Evolutionary conservation across 2,888 invertebrate genomes (phyloP), one percentile per base, ranked within the genome.

Genomic region (Philhelius pedissequus): DNA sequence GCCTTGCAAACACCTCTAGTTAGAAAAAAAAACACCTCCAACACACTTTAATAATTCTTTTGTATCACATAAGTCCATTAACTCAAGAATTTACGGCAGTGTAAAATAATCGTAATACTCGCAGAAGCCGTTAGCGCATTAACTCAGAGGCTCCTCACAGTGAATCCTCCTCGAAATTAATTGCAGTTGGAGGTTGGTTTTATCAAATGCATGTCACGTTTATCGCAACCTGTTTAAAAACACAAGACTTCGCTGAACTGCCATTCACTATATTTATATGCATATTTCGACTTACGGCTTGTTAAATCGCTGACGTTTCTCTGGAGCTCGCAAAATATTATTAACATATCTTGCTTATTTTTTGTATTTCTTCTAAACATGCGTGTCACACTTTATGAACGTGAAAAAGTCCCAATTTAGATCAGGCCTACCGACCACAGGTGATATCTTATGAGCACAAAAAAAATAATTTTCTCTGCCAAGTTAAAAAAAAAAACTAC

Each of bases 301-400:
- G 1, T 7, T n/a, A 3, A 7, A 45, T 45, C 0, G 11, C 1
- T 45, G 45, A 2, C 45, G 6, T 20, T 13, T 13, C 13, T 13
- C 3, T 1, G 6, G 2, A 48, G 22, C 7, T 48, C 5, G 5
- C 5, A 52, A 54, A 54, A 30, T 4, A 1, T 48, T 7, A 25
- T 7, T 13, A 22, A 22, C 48, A 48, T 25, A 25, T 48, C 22
- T 20, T 22, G 22, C 9, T 22, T 48, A 6, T n/a, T 7, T 52
- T 27, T 27, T 9, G 4, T 18, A 15, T 30, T 18, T 43, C 13
- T 40, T 25, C 15, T 7, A 30, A 4, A 60, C 22, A 40, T 40
- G 60, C 40, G 40, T 50, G 54, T 38, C 30, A 30, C 69, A 54
- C 56, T 70, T 70, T 22, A 15, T n/a, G 15, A 70, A 52, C 40